Evolutionary conservation across 2,888 invertebrate genomes (phyloP).

Genomic region (Trichogramma evanescens): DNA sequence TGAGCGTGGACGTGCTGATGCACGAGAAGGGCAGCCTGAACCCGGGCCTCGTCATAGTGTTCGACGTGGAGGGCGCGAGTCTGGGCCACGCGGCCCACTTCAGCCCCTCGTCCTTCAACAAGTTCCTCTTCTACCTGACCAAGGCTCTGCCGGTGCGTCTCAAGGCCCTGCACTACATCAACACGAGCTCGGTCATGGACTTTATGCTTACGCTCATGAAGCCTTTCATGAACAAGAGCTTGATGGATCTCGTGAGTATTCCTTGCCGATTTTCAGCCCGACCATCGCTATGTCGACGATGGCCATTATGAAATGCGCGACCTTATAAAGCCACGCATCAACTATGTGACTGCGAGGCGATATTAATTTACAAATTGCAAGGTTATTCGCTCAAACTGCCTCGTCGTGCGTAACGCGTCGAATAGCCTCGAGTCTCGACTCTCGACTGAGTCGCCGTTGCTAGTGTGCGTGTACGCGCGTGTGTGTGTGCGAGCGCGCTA

Average conservation of each 20-base stretch:
- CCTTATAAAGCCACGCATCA: too few relatives aligned
- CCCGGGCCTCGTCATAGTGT: slow-evolving; percentile 55
- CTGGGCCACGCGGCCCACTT: slow-evolving; percentile 59
- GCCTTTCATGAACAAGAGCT: slow-evolving; percentile 65
- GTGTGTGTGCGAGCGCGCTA: too few relatives aligned
- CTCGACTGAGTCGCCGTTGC: too few relatives aligned
- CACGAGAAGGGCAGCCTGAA: slow-evolving; percentile 52
- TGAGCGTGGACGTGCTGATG: slow-evolving; percentile 56
- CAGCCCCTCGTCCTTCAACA: slow-evolving; percentile 58
- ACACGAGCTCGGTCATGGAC: slow-evolving; percentile 62
- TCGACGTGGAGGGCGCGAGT: slow-evolving; percentile 56
- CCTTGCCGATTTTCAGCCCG: not conserved
- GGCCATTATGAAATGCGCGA: too few relatives aligned
- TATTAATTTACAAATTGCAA: too few relatives aligned
- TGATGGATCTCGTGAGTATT: slow-evolving; percentile 42
- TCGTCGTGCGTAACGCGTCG: too few relatives aligned
- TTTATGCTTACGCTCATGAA: slow-evolving; percentile 59
- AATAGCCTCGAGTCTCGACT: too few relatives aligned
- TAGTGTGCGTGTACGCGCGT: too few relatives aligned
- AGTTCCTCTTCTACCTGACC: slow-evolving; percentile 62
- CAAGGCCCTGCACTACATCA: slow-evolving; percentile 62
- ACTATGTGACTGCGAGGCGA: too few relatives aligned
- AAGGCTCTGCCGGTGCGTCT: slow-evolving; percentile 62
- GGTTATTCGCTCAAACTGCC: too few relatives aligned
- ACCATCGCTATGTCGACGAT: too few relatives aligned